Conservation (phyloP, 2,888 invertebrate species). For the Prenolepis imparis region DNA sequence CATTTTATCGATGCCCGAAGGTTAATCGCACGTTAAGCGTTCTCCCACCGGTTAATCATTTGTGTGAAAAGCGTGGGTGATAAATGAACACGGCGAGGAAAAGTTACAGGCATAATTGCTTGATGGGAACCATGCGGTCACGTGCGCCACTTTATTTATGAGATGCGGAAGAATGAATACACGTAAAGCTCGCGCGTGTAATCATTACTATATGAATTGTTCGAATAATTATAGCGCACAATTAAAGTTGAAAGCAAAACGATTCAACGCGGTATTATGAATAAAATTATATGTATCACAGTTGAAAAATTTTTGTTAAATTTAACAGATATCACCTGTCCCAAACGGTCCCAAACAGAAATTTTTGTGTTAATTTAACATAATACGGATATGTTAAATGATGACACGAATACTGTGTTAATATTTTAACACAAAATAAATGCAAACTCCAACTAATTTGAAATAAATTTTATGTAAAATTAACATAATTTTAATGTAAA, state of each 20-base stretch:
- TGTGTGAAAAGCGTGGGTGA: constrained; percentile 39
- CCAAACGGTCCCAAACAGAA: no score
- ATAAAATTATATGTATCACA: constrained; percentile 5
- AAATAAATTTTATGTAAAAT: no score
- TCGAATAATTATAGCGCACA: background rate
- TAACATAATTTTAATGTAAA: no score
- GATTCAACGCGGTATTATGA: background rate
- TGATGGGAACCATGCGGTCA: constrained; percentile 36
- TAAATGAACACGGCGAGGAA: constrained; percentile 28
- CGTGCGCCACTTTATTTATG: constrained; percentile 45
- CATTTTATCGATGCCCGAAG: constrained; percentile 13
- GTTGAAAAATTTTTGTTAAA: no score
- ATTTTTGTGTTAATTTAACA: no score
- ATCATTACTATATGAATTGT: constrained; percentile 24
- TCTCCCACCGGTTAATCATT: constrained; percentile 20
- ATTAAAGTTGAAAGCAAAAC: constrained; percentile 19
- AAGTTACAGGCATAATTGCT: constrained; percentile 29
- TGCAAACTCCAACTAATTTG: no score
- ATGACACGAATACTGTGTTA: no score
- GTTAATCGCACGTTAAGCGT: constrained; percentile 36
- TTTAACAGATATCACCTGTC: no score
- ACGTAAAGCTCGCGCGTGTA: constrained; percentile 7
- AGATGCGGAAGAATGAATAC: constrained; percentile 39
- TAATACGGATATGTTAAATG: no score
- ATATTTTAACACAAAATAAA: no score